phyloP scores from a whole-genome alignment of 2,797 vertebrate genomes.

The Remorina albescens region DNA sequence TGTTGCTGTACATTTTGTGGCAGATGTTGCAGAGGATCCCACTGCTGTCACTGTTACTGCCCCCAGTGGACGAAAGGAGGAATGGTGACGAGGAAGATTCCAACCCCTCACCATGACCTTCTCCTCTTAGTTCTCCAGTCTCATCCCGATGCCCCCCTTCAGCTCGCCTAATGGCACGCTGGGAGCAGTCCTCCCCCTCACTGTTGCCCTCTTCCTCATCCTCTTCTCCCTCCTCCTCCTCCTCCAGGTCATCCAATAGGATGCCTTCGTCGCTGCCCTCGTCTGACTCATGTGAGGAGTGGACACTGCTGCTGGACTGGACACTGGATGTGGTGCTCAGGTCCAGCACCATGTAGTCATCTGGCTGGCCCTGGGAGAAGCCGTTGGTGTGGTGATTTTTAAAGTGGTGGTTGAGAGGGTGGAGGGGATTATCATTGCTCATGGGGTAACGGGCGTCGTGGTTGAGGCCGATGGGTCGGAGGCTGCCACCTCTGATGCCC shows the following conservation, averaged over 20 bases:
- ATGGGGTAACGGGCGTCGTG: slow-evolving; percentile 89
- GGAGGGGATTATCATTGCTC: slow-evolving; percentile 88
- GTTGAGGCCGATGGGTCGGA: slow-evolving; percentile 86
- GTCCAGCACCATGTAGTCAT: slow-evolving; percentile 97
- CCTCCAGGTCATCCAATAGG: slow-evolving; percentile 94
- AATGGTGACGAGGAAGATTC: slow-evolving; percentile 86
- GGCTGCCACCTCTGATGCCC: slow-evolving; percentile 87
- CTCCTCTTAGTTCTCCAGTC: slow-evolving; percentile 62
- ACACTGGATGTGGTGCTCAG: slow-evolving; percentile 96
- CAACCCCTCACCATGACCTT: slow-evolving; percentile 64
- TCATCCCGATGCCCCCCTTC: slow-evolving; percentile 74
- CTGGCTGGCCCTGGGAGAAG: slow-evolving; percentile 89
- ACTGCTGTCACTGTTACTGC: slow-evolving; percentile 88
- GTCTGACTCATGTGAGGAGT: slow-evolving; percentile 96
- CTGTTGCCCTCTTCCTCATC: slow-evolving; percentile 85
- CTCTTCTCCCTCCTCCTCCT: slow-evolving; percentile 73
- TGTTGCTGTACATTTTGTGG: slow-evolving; percentile 99
- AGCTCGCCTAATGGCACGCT: slow-evolving; percentile 76
- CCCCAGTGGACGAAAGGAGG: slow-evolving; percentile 86
- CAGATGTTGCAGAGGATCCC: slow-evolving; percentile 98
- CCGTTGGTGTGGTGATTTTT: slow-evolving; percentile 86
- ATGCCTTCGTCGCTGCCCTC: slow-evolving; percentile 97
- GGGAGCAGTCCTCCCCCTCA: slow-evolving; percentile 93
- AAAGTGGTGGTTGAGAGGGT: slow-evolving; percentile 68
- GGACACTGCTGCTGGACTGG: slow-evolving; percentile 96